A percentile compares a stretch with the other conserved stretches of the same genome.
phyloP scores from a whole-genome alignment of 2,113 vertebrate species.

The Rhinoptilus africanus region DNA sequence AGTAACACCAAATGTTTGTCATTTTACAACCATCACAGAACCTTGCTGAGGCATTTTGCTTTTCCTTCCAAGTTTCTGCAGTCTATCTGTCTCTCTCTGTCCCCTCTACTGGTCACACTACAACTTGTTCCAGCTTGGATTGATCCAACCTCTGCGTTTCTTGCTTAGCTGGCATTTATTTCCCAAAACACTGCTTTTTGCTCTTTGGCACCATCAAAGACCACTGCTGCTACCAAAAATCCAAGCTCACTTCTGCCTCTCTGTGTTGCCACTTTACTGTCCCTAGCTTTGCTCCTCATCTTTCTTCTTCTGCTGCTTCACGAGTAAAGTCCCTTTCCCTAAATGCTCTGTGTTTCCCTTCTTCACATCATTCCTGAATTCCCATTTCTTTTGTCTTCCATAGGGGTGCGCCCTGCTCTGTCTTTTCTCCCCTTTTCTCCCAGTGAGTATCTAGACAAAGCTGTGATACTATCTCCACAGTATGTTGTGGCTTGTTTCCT shows the following conservation, averaged over 20 bases:
- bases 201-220: background rate
- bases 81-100: background rate
- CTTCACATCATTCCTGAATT: background rate
- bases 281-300: background rate
- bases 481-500: background rate
- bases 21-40: background rate
- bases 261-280: background rate
- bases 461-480: background rate
- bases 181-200: background rate
- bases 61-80: background rate
- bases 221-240: background rate
- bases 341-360: background rate
- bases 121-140: background rate
- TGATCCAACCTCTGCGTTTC: background rate
- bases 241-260: background rate
- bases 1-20: rapidly evolving
- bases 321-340: background rate
- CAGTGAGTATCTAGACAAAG: background rate
- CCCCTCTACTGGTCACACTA: background rate
- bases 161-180: background rate
- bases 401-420: background rate
- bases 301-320: background rate
- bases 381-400: background rate
- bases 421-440: background rate
- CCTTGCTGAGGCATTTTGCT: background rate